phyloP scores from a whole-genome alignment of 2,797 vertebrate species.

The Xenops minutus region DNA sequence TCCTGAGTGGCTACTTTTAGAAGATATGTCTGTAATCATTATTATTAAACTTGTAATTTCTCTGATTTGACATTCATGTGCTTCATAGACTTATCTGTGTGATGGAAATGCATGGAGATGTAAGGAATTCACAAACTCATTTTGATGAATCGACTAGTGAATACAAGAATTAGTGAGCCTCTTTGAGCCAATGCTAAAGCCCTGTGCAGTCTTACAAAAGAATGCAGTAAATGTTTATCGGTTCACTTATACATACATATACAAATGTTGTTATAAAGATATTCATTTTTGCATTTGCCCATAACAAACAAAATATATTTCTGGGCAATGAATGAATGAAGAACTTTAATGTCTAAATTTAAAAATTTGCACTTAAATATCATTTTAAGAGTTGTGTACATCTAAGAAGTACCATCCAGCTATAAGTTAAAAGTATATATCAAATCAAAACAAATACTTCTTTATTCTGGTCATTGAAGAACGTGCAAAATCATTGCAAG shows the following conservation, averaged over 20 bases:
- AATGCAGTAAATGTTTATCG: neutral
- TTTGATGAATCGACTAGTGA: neutral
- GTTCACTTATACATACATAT: neutral
- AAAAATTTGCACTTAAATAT: neutral
- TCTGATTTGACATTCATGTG: neutral
- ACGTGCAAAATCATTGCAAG: neutral
- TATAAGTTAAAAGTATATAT: neutral
- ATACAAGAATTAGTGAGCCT: neutral
- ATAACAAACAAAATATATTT: neutral
- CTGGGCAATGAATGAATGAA: neutral
- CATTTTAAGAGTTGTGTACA: neutral
- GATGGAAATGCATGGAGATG: neutral
- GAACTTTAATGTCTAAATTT: neutral
- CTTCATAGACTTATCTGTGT: neutral
- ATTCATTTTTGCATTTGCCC: neutral
- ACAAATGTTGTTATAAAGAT: neutral
- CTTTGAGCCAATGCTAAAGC: neutral
- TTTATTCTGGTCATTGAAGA: neutral
- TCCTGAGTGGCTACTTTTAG: neutral
- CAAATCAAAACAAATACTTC: neutral
- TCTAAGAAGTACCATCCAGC: neutral
- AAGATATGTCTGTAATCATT: neutral
- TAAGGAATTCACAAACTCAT: neutral
- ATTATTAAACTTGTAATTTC: neutral
- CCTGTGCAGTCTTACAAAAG: neutral